Conservation (phyloP, 2,888 invertebrate genomes). For the Pyrrhia umbra region DNA sequence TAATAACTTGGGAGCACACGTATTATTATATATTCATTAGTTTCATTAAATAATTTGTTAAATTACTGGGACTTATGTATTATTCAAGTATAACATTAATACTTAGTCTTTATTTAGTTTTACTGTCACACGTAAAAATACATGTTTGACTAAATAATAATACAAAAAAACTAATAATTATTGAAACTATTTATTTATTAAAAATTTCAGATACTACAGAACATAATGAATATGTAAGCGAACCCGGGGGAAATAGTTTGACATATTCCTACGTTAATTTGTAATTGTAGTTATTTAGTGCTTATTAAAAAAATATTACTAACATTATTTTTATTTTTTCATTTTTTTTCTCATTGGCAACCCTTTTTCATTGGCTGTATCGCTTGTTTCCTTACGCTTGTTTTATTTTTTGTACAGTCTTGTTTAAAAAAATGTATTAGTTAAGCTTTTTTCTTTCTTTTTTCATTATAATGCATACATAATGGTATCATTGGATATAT, state of each 20-base stretch:
- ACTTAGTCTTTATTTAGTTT: background rate
- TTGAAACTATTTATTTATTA: constrained; percentile 55
- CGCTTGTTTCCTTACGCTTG: constrained; percentile 44
- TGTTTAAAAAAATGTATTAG: background rate
- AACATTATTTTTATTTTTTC: constrained; percentile 58
- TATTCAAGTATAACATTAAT: constrained; percentile 1
- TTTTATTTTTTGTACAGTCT: constrained; percentile 6
- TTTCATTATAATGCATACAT: constrained; percentile 10
- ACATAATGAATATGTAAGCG: constrained; percentile 72
- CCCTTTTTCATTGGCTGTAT: constrained; percentile 56
- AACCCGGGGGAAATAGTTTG: constrained; percentile 51
- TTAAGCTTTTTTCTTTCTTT: background rate
- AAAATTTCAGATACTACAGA: constrained; percentile 72
- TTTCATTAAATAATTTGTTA: constrained; percentile 14
- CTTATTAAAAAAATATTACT: constrained; percentile 63
- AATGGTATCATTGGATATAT: background rate
- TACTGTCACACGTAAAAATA: background rate
- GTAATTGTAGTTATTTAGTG: constrained; percentile 59
- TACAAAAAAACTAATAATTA: constrained; percentile 16
- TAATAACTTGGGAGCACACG: constrained; percentile 24
- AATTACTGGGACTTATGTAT: constrained; percentile 7
- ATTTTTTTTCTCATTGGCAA: constrained; percentile 63
- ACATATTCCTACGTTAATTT: constrained; percentile 41
- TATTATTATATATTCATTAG: constrained; percentile 45
- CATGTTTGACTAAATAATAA: background rate